Evolutionary conservation across 2,113 vertebrate genomes (phyloP).

Genomic region (Pristiophorus japonicus): DNA sequence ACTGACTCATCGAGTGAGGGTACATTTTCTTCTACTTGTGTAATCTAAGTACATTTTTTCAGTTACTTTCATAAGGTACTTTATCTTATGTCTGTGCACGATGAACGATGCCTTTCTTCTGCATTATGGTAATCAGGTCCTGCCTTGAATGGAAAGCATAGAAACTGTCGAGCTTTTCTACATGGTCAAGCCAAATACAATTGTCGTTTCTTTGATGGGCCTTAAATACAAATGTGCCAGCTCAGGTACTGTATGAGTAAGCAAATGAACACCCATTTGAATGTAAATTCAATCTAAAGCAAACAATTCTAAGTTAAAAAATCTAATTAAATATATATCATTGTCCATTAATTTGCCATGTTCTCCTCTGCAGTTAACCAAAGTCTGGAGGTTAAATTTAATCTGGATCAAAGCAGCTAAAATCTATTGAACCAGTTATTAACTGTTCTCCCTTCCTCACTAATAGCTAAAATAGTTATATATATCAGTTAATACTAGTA

Average conservation of each 20-base stretch:
- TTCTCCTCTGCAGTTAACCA: background rate
- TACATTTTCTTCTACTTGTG: background rate
- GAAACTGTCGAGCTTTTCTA: background rate
- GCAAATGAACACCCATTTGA: slow-evolving; percentile 16
- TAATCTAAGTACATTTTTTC: slow-evolving; percentile 22
- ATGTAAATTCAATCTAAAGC: background rate
- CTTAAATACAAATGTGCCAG: background rate
- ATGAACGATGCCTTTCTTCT: background rate
- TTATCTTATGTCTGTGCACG: background rate
- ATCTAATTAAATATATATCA: background rate
- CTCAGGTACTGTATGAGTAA: background rate
- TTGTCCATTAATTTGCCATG: background rate
- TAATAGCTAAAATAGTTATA: background rate
- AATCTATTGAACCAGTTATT: background rate
- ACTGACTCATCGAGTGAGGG: background rate
- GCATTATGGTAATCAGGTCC: slow-evolving; percentile 14
- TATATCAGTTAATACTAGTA: background rate
- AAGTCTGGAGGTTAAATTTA: background rate
- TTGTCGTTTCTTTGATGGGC: background rate
- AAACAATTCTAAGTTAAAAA: background rate
- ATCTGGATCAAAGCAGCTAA: background rate
- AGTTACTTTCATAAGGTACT: slow-evolving; percentile 27
- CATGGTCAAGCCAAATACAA: background rate
- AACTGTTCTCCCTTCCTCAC: background rate
- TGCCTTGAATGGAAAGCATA: background rate